Base-by-base conservation (phyloP, 2,113 vertebrate genomes). In the Grammomys surdaster region DNA sequence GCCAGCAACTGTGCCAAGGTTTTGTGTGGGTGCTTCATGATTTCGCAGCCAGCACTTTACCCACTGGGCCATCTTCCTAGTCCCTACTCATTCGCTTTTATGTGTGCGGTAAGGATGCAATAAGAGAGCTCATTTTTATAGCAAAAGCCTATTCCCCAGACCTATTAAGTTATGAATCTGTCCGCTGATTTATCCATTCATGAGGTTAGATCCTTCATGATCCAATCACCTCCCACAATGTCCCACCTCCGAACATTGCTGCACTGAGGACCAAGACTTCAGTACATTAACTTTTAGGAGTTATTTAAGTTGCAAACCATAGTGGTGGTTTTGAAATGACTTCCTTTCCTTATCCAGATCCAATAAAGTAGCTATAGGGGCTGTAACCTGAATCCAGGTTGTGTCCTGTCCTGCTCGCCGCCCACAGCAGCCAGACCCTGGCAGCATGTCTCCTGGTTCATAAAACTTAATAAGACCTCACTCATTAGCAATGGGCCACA, bases 381-480 rank as follows among this genome's bases (percentile, higher is more conserved):
- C 3, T 89, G 19, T 48, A 58, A 56, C 24, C 43, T 88, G 63
- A 75, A 43, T 94, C 84, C 58, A 73, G 84, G 85, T 33, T n/a
- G 67, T 87, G 3, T 63, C 80, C 70, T 77, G 69, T 72, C 63
- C 33, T 43, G 51, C 46, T 86, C 92, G 10, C n/a, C 46, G 89
- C 58, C 78, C 73, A 43, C 63, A 69, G 33, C 33, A 85, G 77
- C 31, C 89, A 89, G 58, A 88, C 70, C 20, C 75, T 60, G 69
- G 88, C 86, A 77, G 56, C 46, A 36, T 54, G 56, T 58, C 28
- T 94, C n/a, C 63, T 73, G 89, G 63, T 77, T 92, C 54, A 54
- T 77, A 92, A 94, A 84, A 70, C 58, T 51, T 48, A 78, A 2
- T 88, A 91, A 58, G 77, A 63, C 43, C 63, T 89, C 43, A 56